A percentile compares a stretch with the other conserved stretches of the same genome.
phyloP scores from a whole-genome alignment of 2,888 invertebrate species.

The Epinotia ramella region DNA sequence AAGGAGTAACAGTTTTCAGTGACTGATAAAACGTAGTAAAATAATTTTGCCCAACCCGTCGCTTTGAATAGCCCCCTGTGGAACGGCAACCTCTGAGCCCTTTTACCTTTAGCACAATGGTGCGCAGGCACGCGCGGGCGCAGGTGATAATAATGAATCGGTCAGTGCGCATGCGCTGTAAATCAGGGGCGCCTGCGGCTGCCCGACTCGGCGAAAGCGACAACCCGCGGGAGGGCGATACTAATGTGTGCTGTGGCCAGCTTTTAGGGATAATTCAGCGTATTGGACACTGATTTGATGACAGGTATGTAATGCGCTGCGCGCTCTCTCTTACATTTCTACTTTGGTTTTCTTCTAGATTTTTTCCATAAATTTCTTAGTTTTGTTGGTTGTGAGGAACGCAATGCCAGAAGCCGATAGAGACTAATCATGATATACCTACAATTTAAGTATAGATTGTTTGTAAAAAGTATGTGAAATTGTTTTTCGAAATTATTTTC shows the following conservation, averaged over 20 bases:
- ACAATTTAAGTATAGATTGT: too few species aligned
- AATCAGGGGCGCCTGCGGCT: slow-evolving; percentile 56
- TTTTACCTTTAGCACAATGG: slow-evolving; percentile 45
- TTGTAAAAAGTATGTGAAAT: too few species aligned
- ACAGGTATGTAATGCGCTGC: background rate
- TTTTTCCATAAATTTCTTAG: too few species aligned
- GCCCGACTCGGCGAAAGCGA: slow-evolving; percentile 61
- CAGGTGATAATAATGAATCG: slow-evolving; percentile 62
- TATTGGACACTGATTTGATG: background rate
- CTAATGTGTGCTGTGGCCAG: slow-evolving; percentile 53
- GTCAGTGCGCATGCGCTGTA: slow-evolving; percentile 56
- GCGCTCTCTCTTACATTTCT: background rate
- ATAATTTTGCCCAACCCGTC: background rate
- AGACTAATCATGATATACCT: too few species aligned
- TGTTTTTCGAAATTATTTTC: too few species aligned
- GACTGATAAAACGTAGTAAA: background rate
- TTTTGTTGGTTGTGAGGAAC: too few species aligned
- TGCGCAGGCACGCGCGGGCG: slow-evolving; percentile 46
- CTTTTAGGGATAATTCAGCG: background rate
- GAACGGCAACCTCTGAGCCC: slow-evolving; percentile 35
- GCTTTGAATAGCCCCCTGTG: background rate
- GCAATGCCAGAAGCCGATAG: too few species aligned
- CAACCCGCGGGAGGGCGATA: slow-evolving; percentile 57
- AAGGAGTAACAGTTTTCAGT: too few species aligned
- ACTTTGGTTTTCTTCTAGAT: background rate